Evolutionary conservation across 1,140 invertebrate species (phyloP).

Genomic region (Tetragonula clypearis): DNA sequence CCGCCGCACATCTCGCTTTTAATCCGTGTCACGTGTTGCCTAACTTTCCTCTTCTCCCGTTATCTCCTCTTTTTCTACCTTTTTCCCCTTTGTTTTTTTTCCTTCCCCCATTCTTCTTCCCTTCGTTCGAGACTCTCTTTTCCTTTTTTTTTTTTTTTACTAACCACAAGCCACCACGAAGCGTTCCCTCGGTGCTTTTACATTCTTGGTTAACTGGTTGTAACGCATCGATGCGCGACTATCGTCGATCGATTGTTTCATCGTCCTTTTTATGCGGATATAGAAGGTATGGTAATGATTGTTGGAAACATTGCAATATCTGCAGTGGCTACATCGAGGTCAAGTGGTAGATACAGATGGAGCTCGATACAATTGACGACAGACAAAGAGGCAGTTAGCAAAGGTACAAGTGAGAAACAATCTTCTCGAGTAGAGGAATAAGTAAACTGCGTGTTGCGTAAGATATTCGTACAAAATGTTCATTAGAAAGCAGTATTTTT

Average conservation of each 20-base stretch:
- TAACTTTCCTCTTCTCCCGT: background rate
- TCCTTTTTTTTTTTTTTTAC: background rate
- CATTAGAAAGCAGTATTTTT: no score
- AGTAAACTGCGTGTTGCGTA: no score
- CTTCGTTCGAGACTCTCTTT: background rate
- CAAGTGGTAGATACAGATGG: no score
- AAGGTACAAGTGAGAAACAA: no score
- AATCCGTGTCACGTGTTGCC: constrained; percentile 25
- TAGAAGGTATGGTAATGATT: background rate
- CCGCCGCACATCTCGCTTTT: constrained; percentile 22
- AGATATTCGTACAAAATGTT: no score
- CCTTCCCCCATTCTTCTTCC: no score
- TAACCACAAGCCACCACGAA: background rate
- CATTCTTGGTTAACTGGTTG: background rate
- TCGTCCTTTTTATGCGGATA: background rate
- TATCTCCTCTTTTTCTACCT: background rate
- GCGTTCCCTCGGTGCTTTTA: background rate
- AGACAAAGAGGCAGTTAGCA: no score
- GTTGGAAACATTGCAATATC: background rate
- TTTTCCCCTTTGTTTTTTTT: background rate
- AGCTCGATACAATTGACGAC: no score
- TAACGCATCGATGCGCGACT: background rate
- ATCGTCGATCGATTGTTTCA: background rate
- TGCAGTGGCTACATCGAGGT: no score
- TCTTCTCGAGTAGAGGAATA: no score